Evolutionary conservation across 2,113 vertebrate species (phyloP).

Genomic region (Antennarius striatus): DNA sequence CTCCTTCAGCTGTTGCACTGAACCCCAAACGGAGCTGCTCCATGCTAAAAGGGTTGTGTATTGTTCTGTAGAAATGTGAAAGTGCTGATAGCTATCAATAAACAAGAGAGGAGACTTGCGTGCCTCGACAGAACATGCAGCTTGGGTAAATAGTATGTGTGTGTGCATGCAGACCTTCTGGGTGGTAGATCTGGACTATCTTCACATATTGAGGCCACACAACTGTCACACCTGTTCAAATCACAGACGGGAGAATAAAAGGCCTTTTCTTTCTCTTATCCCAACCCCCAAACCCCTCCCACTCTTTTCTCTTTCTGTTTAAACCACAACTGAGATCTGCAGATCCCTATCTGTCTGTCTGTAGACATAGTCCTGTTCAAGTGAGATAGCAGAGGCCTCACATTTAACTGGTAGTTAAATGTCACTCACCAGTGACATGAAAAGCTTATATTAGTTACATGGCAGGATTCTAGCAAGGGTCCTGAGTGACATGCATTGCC

Average conservation of each 20-base stretch:
- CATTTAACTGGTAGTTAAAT: conserved; percentile 29
- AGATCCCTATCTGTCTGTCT: conserved; percentile 56
- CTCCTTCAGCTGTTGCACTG: conserved; percentile 56
- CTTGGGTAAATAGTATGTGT: conserved; percentile 8
- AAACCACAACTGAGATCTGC: conserved; percentile 35
- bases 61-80: conserved; percentile 66
- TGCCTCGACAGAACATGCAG: conserved; percentile 54
- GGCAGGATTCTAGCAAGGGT: neutral
- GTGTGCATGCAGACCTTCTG: conserved; percentile 39
- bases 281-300: conserved; percentile 5
- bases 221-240: conserved; percentile 67
- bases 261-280: conserved; percentile 38
- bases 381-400: conserved; percentile 25
- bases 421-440: conserved; percentile 10
- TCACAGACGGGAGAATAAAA: conserved; percentile 43
- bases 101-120: conserved; percentile 47
- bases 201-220: conserved; percentile 40
- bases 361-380: conserved; percentile 31
- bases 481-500: conserved; percentile 3
- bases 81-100: conserved; percentile 72
- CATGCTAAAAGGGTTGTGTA: conserved; percentile 38
- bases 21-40: conserved; percentile 26
- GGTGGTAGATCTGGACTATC: conserved; percentile 56
- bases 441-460: neutral
- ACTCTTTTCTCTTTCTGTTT: conserved; percentile 19